Evolutionary conservation across 37 sponge, comb jelly and placozoan species (phyloP), one percentile per base, ranked within the genome.

Genomic region (Hormiphora californensis): DNA sequence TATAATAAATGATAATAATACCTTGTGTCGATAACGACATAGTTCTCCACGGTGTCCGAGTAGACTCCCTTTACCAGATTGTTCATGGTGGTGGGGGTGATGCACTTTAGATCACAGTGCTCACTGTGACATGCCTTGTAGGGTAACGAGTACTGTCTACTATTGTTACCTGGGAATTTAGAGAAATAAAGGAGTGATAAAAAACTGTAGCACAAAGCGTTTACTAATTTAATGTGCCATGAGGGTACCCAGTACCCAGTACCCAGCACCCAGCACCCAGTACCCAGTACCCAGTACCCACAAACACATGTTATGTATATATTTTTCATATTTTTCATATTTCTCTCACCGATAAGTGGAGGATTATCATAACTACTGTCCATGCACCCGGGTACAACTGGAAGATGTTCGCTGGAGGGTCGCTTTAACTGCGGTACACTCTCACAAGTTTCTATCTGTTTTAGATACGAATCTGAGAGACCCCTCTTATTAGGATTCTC

Each of bases 81-180:
- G 5, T 85, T 67, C 34, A 95, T 90, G 27, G 95, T 95, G 36
- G 90, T 40, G 0, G 89, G 86, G 32, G 88, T 67, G 7, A 95
- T 91, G 43, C 91, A 88, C 89, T 93, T 95, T 33, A 91, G 86
- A 30, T 92, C 91, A 33, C 44, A 40, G 27, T 73, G 81, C 25
- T 73, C 81, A 36, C 81, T 73, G 27, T 28, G n/a, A 41, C 81
- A 73, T 1, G 27, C n/a, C 19, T 8, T 3, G 81, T 33, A 73
- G 8, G 81, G 81, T 22, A 73, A 46, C 25, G 25, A n/a, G 38
- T 73, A 73, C 25, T 73, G 46, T 3, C 81, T 1, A 21, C 81
- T 73, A 46, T 73, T 73, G 44, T 73, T 46, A 4, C 81, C 81
- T 73, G 81, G 23, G n/a, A 49, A 49, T 17, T 49, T 49, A 49